phyloP scores from a whole-genome alignment of 2,797 vertebrate species.

The Premnoplex brunnescens region DNA sequence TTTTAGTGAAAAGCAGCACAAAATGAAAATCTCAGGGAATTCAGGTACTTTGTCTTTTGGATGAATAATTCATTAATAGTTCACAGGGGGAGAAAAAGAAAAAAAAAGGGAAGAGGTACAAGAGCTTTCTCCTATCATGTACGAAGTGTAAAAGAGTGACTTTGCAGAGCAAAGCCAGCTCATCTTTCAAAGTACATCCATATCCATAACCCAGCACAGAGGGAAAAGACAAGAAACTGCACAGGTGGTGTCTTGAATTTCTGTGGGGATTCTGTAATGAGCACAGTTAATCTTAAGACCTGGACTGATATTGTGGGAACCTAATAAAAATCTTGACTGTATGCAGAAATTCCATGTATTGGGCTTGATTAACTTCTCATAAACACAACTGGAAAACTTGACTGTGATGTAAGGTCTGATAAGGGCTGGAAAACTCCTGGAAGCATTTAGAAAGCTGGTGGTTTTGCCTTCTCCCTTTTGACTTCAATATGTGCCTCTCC shows the following conservation, averaged over 20 bases:
- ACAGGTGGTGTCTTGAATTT: background rate
- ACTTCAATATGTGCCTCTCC: background rate
- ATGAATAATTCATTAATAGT: slow-evolving; percentile 15
- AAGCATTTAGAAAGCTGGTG: background rate
- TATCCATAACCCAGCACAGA: background rate
- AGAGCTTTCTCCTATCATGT: background rate
- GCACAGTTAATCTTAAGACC: background rate
- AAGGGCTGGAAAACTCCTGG: background rate
- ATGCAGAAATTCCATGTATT: background rate
- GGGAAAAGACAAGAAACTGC: background rate
- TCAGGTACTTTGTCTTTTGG: background rate
- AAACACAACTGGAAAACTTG: background rate
- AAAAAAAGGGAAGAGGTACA: background rate
- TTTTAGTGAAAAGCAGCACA: background rate
- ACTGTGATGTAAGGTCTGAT: background rate
- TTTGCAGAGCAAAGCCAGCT: background rate
- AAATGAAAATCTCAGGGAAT: background rate
- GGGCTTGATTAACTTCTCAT: background rate
- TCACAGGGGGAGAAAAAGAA: background rate
- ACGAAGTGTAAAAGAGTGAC: background rate
- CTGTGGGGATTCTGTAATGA: background rate
- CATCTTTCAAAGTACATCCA: background rate
- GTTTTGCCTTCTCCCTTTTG: background rate
- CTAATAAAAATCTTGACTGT: background rate
- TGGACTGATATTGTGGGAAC: background rate